A percentile compares a stretch with the other conserved stretches of the same genome.
phyloP scores from a whole-genome alignment of 2,888 invertebrate genomes.

The Apodemia mormo region DNA sequence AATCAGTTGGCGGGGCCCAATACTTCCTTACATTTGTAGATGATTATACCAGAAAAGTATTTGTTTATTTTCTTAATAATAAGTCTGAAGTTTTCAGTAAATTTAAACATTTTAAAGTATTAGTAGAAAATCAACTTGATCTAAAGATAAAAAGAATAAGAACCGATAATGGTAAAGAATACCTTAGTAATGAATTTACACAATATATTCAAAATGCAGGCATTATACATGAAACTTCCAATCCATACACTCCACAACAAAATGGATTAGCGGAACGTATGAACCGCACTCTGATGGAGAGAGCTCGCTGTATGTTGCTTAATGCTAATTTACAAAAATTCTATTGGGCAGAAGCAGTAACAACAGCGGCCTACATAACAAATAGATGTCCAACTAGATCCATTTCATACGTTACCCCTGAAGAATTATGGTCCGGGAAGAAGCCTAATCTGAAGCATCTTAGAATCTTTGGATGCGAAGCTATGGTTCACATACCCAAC shows the following conservation, averaged over 20 bases:
- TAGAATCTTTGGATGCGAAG: slow-evolving; percentile 48
- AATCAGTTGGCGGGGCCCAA: not conserved
- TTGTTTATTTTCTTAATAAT: slow-evolving; percentile 12
- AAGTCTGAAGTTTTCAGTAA: slow-evolving; percentile 11
- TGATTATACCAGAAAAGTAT: not conserved
- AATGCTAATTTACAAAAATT: slow-evolving; percentile 21
- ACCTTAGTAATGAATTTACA: too few relatives aligned
- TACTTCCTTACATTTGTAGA: not conserved
- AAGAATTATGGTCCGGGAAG: slow-evolving; percentile 45
- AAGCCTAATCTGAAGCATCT: slow-evolving; percentile 44
- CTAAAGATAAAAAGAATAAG: not conserved
- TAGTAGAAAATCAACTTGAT: not conserved
- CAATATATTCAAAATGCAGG: not conserved
- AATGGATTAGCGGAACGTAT: not conserved
- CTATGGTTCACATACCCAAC: slow-evolving; percentile 45
- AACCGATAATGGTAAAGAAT: not conserved
- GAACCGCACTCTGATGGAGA: not conserved
- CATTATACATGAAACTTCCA: not conserved
- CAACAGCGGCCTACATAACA: slow-evolving; percentile 28
- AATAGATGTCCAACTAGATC: slow-evolving; percentile 22
- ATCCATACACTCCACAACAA: slow-evolving; percentile 8
- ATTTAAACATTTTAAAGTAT: not conserved
- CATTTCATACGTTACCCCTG: slow-evolving; percentile 41
- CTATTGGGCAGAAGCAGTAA: slow-evolving; percentile 44
- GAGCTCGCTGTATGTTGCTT: slow-evolving; percentile 1